phyloP scores from a whole-genome alignment of 2,888 invertebrate genomes.

The Beris morrisii region DNA sequence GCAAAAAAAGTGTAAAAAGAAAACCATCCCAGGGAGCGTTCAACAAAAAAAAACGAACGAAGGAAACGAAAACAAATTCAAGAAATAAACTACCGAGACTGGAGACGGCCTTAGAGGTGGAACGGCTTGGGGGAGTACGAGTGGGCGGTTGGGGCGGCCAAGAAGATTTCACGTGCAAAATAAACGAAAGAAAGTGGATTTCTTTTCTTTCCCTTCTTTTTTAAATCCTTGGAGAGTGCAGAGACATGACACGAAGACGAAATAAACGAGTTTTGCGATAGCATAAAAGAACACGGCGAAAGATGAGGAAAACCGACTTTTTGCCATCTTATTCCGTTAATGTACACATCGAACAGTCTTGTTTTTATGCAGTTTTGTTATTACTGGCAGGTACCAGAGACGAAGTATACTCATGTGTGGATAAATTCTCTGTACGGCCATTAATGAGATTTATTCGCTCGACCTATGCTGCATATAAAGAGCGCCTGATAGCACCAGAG shows the following conservation, averaged over 20 bases:
- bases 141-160: not conserved
- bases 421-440: slow-evolving; percentile 36
- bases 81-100: slow-evolving; percentile 39
- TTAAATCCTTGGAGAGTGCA: not conserved
- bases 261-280: too few species aligned
- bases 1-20: slow-evolving; percentile 37
- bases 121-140: slow-evolving; percentile 17
- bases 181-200: not conserved
- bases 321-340: slow-evolving; percentile 12
- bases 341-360: slow-evolving; percentile 37
- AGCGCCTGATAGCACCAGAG: slow-evolving; percentile 35
- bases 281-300: slow-evolving; percentile 1
- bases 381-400: slow-evolving; percentile 32
- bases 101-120: slow-evolving; percentile 26
- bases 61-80: slow-evolving; percentile 39
- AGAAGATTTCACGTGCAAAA: slow-evolving; percentile 1
- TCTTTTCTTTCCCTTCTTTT: too few species aligned
- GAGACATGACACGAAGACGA: slow-evolving; percentile 17
- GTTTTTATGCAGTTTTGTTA: slow-evolving; percentile 38
- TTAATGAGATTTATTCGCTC: slow-evolving; percentile 37
- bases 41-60: slow-evolving; percentile 30
- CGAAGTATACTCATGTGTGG: slow-evolving; percentile 27
- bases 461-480: slow-evolving; percentile 39
- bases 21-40: slow-evolving; percentile 27
- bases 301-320: slow-evolving; percentile 29